Percentiles rank a stretch among this genome's conserved stretches.
These are phyloP conservation scores for Thereva nobilitata DNA, from an alignment of 2,888 invertebrate species.

Conservation along the genomic window DNA sequence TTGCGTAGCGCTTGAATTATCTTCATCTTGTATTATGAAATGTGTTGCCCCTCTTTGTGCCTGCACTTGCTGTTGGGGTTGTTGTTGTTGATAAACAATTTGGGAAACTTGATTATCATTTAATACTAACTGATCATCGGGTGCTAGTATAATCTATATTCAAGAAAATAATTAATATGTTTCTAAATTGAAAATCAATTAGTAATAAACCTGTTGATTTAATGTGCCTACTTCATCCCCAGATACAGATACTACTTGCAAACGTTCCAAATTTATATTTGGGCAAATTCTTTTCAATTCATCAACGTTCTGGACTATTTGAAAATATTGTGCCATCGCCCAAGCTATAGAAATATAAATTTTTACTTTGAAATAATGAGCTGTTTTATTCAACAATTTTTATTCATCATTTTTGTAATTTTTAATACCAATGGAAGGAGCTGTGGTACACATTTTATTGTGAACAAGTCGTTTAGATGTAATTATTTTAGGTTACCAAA, in stretches of 20 bases:
- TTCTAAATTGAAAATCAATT: slow-evolving; percentile 5
- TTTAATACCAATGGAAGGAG: too few relatives aligned
- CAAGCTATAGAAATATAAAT: slow-evolving; percentile 3
- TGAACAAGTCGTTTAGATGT: too few relatives aligned
- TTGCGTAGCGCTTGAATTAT: neutral
- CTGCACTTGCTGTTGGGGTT: slow-evolving; percentile 42
- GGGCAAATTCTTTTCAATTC: slow-evolving; percentile 69
- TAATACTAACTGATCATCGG: slow-evolving; percentile 57
- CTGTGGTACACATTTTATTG: too few relatives aligned
- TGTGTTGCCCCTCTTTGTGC: too few relatives aligned
- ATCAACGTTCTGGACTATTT: slow-evolving; percentile 67
- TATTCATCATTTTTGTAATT: too few relatives aligned
- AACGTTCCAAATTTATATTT: slow-evolving; percentile 62
- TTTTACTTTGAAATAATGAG: neutral
- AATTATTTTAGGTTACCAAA: too few relatives aligned
- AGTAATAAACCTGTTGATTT: slow-evolving; percentile 39
- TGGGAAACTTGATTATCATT: slow-evolving; percentile 58
- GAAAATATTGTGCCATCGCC: slow-evolving; percentile 71
- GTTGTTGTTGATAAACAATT: slow-evolving; percentile 56
- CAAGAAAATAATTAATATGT: slow-evolving; percentile 7
- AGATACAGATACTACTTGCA: slow-evolving; percentile 54
- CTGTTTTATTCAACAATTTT: neutral
- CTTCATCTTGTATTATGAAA: slow-evolving; percentile 44
- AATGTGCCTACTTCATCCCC: slow-evolving; percentile 51
- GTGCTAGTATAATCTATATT: slow-evolving; percentile 49